Conservation (phyloP, 53 echinoderm and acorn worm species). For the Antedon mediterranea region DNA sequence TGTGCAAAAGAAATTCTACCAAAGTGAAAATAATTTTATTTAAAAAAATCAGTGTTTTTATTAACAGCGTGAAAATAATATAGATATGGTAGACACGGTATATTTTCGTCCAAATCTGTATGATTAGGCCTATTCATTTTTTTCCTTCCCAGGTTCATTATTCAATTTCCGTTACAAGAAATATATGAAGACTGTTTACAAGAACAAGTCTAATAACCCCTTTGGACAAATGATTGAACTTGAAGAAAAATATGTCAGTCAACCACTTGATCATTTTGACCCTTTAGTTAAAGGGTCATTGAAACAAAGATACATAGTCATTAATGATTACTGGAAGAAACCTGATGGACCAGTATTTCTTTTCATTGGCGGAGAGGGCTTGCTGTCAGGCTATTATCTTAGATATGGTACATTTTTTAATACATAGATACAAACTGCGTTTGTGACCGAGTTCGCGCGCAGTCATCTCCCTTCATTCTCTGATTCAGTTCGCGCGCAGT, state of each 20-base stretch:
- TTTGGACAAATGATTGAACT: neutral
- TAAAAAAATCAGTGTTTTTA: too few species aligned
- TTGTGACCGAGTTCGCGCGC: neutral
- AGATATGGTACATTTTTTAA: slow-evolving; percentile 18
- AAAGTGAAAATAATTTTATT: too few species aligned
- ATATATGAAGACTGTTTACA: neutral
- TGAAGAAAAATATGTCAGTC: neutral
- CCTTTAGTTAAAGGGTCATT: slow-evolving; percentile 12
- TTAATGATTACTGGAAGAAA: slow-evolving; percentile 33
- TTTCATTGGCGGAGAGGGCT: slow-evolving; percentile 48
- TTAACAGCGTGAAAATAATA: neutral
- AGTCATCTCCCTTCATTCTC: neutral
- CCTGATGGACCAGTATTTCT: slow-evolving; percentile 46
- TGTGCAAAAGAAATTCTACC: too few species aligned
- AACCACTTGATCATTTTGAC: slow-evolving; percentile 47
- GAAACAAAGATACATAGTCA: slow-evolving; percentile 26
- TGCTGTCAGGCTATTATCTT: slow-evolving; percentile 6
- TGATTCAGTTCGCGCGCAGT: too few species aligned
- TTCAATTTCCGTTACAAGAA: neutral
- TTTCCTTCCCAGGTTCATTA: neutral
- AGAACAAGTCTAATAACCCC: neutral
- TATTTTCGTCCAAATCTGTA: too few species aligned
- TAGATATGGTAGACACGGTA: too few species aligned
- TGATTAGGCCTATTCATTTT: too few species aligned
- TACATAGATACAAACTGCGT: neutral